phyloP scores from a whole-genome alignment of 2,113 vertebrate genomes.

The Tangachromis dhanisi region DNA sequence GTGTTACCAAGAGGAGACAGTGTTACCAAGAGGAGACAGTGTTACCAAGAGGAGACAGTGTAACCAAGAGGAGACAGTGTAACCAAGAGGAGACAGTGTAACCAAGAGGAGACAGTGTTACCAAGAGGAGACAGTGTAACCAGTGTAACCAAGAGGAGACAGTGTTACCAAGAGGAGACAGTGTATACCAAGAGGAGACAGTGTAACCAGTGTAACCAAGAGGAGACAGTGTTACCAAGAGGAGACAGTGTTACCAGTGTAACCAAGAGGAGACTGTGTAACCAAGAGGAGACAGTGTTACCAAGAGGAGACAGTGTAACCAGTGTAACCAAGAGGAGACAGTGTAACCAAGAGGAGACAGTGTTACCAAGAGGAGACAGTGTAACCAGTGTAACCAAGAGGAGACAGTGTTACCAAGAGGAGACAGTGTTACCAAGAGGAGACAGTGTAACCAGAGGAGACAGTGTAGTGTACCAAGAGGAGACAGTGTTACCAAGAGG shows the following conservation, averaged over 20 bases:
- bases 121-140: fast-evolving
- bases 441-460: fast-evolving
- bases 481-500: fast-evolving
- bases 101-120: fast-evolving
- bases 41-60: fast-evolving
- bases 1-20: fast-evolving
- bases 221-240: fast-evolving
- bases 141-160: too few relatives aligned
- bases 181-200: fast-evolving
- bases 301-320: background rate
- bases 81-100: fast-evolving
- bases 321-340: fast-evolving
- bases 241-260: too few relatives aligned
- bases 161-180: fast-evolving
- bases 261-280: too few relatives aligned
- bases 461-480: fast-evolving
- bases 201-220: fast-evolving
- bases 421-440: fast-evolving
- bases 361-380: fast-evolving
- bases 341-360: fast-evolving
- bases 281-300: fast-evolving
- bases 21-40: fast-evolving
- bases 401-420: fast-evolving
- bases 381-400: fast-evolving
- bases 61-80: fast-evolving